phyloP scores from a whole-genome alignment of 2,888 invertebrate genomes.

The Mythimna loreyi region DNA sequence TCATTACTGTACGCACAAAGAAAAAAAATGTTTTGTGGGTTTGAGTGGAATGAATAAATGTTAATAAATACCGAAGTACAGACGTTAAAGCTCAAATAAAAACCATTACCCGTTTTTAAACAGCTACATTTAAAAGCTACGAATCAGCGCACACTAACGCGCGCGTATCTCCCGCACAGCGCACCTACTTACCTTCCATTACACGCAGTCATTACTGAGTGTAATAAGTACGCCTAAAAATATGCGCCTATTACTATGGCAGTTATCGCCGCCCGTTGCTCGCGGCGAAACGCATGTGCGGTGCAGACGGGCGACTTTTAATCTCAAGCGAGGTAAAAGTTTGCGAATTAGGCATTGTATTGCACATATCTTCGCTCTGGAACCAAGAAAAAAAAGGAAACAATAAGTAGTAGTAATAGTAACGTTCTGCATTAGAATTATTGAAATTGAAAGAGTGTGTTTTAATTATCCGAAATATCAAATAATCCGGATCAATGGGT shows the following conservation, averaged over 20 bases:
- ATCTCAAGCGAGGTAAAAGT: too few relatives aligned
- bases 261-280: conserved; percentile 72
- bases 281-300: conserved; percentile 64
- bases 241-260: conserved; percentile 77
- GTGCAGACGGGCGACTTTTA: conserved; percentile 53
- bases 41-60: too few relatives aligned
- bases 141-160: conserved; percentile 45
- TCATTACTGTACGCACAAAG: too few relatives aligned
- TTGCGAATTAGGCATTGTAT: background rate
- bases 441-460: too few relatives aligned
- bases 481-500: too few relatives aligned
- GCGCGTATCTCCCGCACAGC: conserved; percentile 42
- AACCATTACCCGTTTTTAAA: conserved; percentile 43
- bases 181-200: conserved; percentile 48
- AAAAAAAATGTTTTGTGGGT: too few relatives aligned
- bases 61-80: background rate
- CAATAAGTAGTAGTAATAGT: too few relatives aligned
- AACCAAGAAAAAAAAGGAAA: too few relatives aligned
- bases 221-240: conserved; percentile 71
- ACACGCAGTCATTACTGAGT: conserved; percentile 61
- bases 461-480: too few relatives aligned
- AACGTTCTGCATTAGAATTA: too few relatives aligned
- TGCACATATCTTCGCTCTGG: too few relatives aligned
- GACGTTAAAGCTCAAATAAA: conserved; percentile 12
- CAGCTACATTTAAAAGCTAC: conserved; percentile 49